Evolutionary conservation across 1,140 invertebrate genomes (phyloP), one percentile per base, ranked within the genome.

Genomic region (Palaemon carinicauda): DNA sequence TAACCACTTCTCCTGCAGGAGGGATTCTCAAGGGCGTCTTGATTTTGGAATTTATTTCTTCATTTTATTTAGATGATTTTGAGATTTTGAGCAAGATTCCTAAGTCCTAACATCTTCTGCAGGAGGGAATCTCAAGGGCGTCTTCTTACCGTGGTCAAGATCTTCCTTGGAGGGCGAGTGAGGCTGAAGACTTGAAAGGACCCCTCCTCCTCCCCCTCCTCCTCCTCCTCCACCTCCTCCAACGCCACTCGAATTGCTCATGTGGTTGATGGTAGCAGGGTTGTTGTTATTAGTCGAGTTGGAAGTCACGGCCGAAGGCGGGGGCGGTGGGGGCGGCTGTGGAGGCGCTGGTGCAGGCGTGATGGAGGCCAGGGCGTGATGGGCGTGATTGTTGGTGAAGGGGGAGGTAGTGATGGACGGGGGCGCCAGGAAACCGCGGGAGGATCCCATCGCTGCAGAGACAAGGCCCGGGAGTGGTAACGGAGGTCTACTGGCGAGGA

Each of bases 351-450:
- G 79, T 4, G 29, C 29, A n/a, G 56, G 79, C 7, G n/a, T 54
- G n/a, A 50, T 78, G 60, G 15, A 21, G 52, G 14, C 56, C 29
- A 17, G 52, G 81, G 15, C 33, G 81, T 54, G 69, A 52, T 31
- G 54, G 75, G 53, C 21, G 80, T 53, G 5, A 80, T 27, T 50
- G 82, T 80, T 31, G 80, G 81, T 51, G 89, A 78, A 33, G 88
- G 94, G 2, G 93, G 60, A 27, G 85, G 90, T 88, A 91, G 90
- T 33, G 91, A 91, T 83, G 91, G 86, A 80, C 60, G 84, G 80
- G 33, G 87, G 73, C 17, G 60, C 80, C 27, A 89, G 79, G 82
- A 88, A 89, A 3, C 88, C 88, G 24, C 88, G 56, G 24, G 82
- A 71, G 19, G 78, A 82, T 21, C 88, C 82, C 88, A 89, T 89